Evolutionary conservation across 2,888 invertebrate genomes (phyloP).

Genomic region (Acleris sparsana): DNA sequence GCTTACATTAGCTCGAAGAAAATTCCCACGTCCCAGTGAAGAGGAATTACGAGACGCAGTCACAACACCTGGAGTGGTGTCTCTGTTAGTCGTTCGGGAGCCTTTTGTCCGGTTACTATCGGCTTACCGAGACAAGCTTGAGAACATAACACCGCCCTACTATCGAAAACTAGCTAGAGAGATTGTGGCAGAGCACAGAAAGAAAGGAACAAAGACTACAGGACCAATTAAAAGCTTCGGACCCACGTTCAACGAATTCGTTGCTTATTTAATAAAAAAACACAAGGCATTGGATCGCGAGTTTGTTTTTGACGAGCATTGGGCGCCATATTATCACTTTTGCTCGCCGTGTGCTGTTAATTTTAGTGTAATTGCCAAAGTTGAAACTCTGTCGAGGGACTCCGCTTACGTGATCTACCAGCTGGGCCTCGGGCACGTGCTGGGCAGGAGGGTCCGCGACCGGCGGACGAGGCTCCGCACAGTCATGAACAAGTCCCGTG

Average conservation of each 20-base stretch:
- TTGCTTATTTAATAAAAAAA: constrained; percentile 86
- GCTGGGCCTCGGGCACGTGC: constrained; percentile 81
- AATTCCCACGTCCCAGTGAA: constrained; percentile 87
- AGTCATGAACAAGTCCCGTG: constrained; percentile 79
- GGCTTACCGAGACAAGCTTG: constrained; percentile 89
- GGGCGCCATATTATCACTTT: constrained; percentile 86
- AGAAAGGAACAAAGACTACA: constrained; percentile 57
- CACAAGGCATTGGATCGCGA: constrained; percentile 77
- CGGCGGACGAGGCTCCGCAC: constrained; percentile 79
- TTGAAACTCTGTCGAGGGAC: constrained; percentile 85
- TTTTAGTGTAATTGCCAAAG: constrained; percentile 85
- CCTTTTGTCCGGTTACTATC: constrained; percentile 89
- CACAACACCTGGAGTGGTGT: constrained; percentile 83
- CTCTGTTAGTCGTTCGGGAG: constrained; percentile 88
- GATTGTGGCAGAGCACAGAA: constrained; percentile 85
- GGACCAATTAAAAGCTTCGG: constrained; percentile 73
- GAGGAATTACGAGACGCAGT: constrained; percentile 85
- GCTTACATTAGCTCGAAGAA: constrained; percentile 86
- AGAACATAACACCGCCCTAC: constrained; percentile 86
- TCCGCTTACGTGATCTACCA: constrained; percentile 84
- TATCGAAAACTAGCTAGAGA: constrained; percentile 87
- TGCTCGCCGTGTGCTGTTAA: constrained; percentile 87
- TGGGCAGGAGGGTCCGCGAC: constrained; percentile 75
- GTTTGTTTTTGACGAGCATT: constrained; percentile 83
- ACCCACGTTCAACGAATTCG: constrained; percentile 88